Conservation (phyloP, 2,888 invertebrate species). For the Anoncus sp. region DNA sequence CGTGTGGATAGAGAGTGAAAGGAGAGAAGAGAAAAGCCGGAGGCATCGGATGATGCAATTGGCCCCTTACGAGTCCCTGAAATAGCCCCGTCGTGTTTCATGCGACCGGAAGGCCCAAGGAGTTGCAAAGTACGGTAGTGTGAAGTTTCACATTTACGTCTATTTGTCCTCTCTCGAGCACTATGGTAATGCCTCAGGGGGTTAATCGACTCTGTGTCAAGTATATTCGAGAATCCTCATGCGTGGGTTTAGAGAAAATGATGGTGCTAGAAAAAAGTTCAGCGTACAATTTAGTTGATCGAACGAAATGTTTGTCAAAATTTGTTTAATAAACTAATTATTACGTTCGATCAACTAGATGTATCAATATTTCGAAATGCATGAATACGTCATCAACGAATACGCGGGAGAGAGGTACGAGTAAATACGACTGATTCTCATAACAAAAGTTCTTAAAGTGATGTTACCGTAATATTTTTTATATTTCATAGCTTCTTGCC, state of each 20-base stretch:
- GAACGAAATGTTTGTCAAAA: too few relatives aligned
- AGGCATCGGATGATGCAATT: conserved; percentile 56
- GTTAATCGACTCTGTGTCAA: conserved; percentile 31
- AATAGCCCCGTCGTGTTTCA: conserved; percentile 42
- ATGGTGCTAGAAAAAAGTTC: conserved; percentile 3
- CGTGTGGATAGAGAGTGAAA: conserved; percentile 37
- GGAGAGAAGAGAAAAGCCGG: conserved; percentile 25
- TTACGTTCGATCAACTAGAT: too few relatives aligned
- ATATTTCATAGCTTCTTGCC: too few relatives aligned
- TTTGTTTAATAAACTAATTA: too few relatives aligned
- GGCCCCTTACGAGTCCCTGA: conserved; percentile 55
- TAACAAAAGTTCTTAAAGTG: too few relatives aligned
- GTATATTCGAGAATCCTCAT: conserved; percentile 15
- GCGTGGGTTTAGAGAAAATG: neutral
- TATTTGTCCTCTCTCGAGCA: conserved; percentile 16
- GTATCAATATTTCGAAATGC: too few relatives aligned
- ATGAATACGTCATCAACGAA: too few relatives aligned
- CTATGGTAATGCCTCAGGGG: conserved; percentile 22
- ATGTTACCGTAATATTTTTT: too few relatives aligned
- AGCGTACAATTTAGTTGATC: too few relatives aligned
- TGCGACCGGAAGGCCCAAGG: conserved; percentile 22
- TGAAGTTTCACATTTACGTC: conserved; percentile 24
- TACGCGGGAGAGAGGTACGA: too few relatives aligned
- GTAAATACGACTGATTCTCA: too few relatives aligned
- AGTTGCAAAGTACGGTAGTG: conserved; percentile 8